Conservation (phyloP, 1,140 invertebrate species). For the Melitaea cinxia region DNA sequence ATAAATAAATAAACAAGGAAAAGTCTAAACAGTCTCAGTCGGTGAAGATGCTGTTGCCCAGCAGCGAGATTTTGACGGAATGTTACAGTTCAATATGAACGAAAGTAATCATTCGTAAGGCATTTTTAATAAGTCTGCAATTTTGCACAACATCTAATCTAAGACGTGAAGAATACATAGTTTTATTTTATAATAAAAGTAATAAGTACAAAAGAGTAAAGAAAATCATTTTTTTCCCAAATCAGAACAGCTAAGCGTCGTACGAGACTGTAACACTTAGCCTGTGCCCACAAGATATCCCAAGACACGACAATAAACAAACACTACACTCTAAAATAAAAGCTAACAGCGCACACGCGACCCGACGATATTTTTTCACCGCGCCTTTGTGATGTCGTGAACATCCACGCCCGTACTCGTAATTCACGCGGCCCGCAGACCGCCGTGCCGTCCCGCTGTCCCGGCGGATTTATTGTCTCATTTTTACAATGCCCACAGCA, state of each 20-base stretch:
- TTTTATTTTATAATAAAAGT: too few relatives aligned
- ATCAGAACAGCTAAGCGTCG: neutral
- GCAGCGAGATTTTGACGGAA: too few relatives aligned
- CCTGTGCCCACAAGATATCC: neutral
- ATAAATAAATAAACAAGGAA: too few relatives aligned
- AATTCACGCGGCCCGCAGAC: constrained; percentile 68
- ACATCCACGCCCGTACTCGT: constrained; percentile 41
- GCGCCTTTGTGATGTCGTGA: constrained; percentile 67
- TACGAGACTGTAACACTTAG: neutral
- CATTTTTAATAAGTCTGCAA: too few relatives aligned
- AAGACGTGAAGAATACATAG: too few relatives aligned
- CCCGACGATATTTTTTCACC: constrained; percentile 62
- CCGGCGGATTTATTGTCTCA: constrained; percentile 69
- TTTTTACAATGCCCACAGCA: constrained; percentile 67
- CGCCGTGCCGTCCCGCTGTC: constrained; percentile 50
- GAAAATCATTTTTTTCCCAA: neutral
- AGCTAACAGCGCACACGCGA: constrained; percentile 16
- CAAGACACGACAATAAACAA: constrained; percentile 6
- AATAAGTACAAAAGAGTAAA: too few relatives aligned
- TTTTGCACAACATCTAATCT: too few relatives aligned
- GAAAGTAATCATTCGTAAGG: too few relatives aligned
- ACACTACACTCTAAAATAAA: constrained; percentile 7
- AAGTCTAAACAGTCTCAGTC: too few relatives aligned
- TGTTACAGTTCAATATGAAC: too few relatives aligned
- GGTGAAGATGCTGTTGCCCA: too few relatives aligned